Conservation (phyloP, 2,797 vertebrate genomes). For the Perodicticus potto region DNA sequence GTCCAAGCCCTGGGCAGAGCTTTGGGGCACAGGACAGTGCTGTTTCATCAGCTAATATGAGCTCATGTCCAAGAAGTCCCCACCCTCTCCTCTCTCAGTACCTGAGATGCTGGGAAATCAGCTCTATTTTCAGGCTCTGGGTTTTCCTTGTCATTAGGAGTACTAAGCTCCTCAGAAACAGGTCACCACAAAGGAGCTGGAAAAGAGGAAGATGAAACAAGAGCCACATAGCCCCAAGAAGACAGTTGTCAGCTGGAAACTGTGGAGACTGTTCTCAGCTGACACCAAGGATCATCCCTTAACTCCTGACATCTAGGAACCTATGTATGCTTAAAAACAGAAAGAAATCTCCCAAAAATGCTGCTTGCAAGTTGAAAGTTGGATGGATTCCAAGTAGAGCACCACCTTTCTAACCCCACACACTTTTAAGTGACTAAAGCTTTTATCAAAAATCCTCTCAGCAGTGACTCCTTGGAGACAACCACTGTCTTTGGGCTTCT, state of each 20-base stretch:
- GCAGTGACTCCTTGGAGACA: background rate
- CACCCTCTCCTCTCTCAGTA: background rate
- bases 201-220: slow-evolving; percentile 56
- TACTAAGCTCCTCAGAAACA: slow-evolving; percentile 56
- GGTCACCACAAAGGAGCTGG: slow-evolving; percentile 38
- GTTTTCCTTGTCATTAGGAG: slow-evolving; percentile 67
- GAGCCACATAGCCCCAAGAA: background rate
- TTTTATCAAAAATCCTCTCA: background rate
- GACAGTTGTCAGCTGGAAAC: background rate
- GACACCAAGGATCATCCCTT: background rate
- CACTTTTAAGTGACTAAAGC: background rate
- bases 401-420: background rate
- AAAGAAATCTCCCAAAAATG: background rate
- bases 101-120: slow-evolving; percentile 77
- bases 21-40: background rate
- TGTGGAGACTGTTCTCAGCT: background rate
- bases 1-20: background rate
- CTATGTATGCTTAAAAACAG: background rate
- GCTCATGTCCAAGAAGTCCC: slow-evolving; percentile 48
- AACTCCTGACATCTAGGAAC: background rate
- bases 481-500: background rate
- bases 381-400: background rate
- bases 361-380: background rate
- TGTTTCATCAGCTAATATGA: slow-evolving; percentile 24
- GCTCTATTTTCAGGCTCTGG: slow-evolving; percentile 69